phyloP scores from a whole-genome alignment of 2,113 vertebrate species.

The Ramphastos sulfuratus region DNA sequence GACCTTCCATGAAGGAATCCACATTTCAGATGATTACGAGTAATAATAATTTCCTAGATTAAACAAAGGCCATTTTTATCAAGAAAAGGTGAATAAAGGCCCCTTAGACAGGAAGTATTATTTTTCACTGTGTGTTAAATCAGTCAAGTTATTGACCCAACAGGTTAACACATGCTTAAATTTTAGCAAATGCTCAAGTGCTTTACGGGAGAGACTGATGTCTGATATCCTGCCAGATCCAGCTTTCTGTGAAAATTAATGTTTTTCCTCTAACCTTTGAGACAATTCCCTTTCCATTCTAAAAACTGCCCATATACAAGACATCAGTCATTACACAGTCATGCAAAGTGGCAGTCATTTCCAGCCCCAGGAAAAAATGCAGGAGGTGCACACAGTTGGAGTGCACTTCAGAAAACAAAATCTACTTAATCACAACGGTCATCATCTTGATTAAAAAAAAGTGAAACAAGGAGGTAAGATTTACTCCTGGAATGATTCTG shows the following conservation, averaged over 20 bases:
- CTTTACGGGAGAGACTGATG: neutral
- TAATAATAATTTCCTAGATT: neutral
- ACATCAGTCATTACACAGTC: neutral
- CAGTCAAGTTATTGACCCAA: neutral
- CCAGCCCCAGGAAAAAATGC: conserved; percentile 15
- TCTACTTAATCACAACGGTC: conserved; percentile 23
- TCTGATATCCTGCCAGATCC: neutral
- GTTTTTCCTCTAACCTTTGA: neutral
- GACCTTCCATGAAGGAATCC: neutral
- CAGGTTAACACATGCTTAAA: neutral
- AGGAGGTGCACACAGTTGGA: conserved; percentile 12
- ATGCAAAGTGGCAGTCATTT: neutral
- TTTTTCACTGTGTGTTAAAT: conserved; percentile 17
- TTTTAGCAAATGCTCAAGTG: neutral
- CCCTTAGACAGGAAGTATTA: neutral
- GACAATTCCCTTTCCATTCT: neutral
- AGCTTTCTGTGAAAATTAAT: neutral
- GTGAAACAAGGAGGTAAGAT: neutral
- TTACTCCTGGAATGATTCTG: conserved; percentile 1
- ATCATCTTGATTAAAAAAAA: neutral
- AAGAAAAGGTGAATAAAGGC: neutral
- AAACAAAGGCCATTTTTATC: neutral
- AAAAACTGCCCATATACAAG: conserved; percentile 7
- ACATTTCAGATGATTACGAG: neutral
- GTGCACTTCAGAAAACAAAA: neutral